Evolutionary conservation across 1,140 invertebrate species (phyloP), one percentile per base, ranked within the genome.

Genomic region (Sitodiplosis mosellana): DNA sequence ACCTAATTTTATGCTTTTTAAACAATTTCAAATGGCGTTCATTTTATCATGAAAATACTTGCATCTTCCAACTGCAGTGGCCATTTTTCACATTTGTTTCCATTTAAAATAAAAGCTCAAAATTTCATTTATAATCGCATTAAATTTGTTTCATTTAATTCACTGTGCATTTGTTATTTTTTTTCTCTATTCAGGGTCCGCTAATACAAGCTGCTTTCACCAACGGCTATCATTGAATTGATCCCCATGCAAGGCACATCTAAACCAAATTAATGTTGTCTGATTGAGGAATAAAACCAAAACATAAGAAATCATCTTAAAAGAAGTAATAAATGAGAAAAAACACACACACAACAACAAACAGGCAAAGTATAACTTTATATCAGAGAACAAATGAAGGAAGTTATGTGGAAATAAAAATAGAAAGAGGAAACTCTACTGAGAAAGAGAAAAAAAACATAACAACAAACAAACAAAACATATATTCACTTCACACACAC

Each of bases 201-300:
- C 71, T 89, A 74, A 87, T 89, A 77, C 84, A 84, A 74, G 83
- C 84, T 70, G 84, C 84, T 72, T 89, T 88, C 73, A 87, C 84
- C 75, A 89, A 89, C 74, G 85, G 85, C 74, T 87, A 87, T 75
- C 85, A 87, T 80, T 89, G 83, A 87, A 76, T 72, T 45, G 14
- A 45, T 45, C 15, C 15, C 22, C 17, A 38, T 38, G 36, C 12
- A 12, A 38, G 17, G 17, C 12, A 38, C 12, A 38, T n/a, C 12
- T n/a, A 38, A 38, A n/a, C 14, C 3, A n/a, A 38, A 38, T 12
- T 6, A 3, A 17, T 38, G 14, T n/a, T 38, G 12, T 38, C 5
- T n/a, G 17, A 38, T 14, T 6, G 14, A 38, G 17, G 14, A 34
- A 14, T 8, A 34, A 34, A 34, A 8, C 14, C 33, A 38, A 12